These are phyloP conservation scores for Ciconia stormi DNA, from an alignment of 2,113 vertebrate genomes.

Conservation along the genomic window DNA sequence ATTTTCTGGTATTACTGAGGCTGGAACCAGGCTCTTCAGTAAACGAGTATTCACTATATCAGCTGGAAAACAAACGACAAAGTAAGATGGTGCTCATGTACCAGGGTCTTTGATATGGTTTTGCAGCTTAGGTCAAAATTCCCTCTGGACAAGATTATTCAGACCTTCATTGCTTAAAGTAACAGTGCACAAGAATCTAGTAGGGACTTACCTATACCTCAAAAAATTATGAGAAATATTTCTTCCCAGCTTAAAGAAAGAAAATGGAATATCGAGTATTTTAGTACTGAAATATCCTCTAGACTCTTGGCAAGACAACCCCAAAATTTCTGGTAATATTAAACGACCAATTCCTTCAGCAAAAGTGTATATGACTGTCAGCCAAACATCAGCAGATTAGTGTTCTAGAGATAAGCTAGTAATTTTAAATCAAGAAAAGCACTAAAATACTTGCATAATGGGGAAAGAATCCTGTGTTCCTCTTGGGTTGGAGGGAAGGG, in stretches of 20 bases:
- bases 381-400: neutral
- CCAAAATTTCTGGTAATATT: neutral
- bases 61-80: conserved; percentile 64
- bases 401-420: neutral
- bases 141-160: neutral
- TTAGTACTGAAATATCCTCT: neutral
- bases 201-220: neutral
- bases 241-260: neutral
- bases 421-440: neutral
- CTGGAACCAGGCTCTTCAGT: conserved; percentile 87
- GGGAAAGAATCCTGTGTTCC: neutral
- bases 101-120: neutral
- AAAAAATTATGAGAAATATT: neutral
- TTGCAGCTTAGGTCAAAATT: neutral
- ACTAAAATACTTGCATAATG: neutral
- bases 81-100: neutral
- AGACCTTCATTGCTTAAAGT: neutral
- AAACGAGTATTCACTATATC: conserved; percentile 75
- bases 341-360: neutral
- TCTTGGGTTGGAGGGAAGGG: neutral
- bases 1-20: conserved; percentile 79
- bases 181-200: neutral
- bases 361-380: neutral
- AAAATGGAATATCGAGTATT: neutral
- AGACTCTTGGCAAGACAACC: neutral